Percentiles rank a stretch among this genome's conserved stretches.
phyloP scores from a whole-genome alignment of 2,797 vertebrate species.

The Aulostomus chinensis region DNA sequence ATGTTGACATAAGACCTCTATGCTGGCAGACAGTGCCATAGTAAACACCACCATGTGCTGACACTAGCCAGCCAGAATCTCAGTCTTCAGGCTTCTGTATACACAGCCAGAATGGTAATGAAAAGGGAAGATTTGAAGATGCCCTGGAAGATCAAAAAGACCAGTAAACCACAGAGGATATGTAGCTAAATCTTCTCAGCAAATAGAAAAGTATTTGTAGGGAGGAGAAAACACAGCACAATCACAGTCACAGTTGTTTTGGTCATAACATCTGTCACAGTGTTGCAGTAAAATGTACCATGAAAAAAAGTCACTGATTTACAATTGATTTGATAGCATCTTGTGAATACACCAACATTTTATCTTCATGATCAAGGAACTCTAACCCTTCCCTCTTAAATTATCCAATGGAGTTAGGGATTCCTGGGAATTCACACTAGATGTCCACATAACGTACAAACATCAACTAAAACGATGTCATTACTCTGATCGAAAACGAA shows the following conservation, averaged over 20 bases:
- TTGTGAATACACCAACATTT: background rate
- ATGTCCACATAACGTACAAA: too few relatives aligned
- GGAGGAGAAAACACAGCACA: slow-evolving; percentile 1
- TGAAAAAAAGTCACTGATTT: background rate
- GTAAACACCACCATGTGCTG: slow-evolving; percentile 36
- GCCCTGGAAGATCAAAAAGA: slow-evolving; percentile 5
- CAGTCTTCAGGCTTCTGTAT: slow-evolving; percentile 6
- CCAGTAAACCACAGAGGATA: slow-evolving; percentile 17
- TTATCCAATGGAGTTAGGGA: too few relatives aligned
- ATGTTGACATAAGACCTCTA: slow-evolving; percentile 12
- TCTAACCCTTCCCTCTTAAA: background rate
- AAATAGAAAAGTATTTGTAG: slow-evolving; percentile 16
- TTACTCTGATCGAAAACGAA: slow-evolving; percentile 10
- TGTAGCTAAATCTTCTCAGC: slow-evolving; percentile 18
- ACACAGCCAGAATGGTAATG: background rate
- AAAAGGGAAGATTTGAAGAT: slow-evolving; percentile 15
- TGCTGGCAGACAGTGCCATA: slow-evolving; percentile 16
- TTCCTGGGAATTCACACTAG: too few relatives aligned
- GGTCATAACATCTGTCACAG: background rate
- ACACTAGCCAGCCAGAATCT: slow-evolving; percentile 21
- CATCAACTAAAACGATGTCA: slow-evolving; percentile 20
- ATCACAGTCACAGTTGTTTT: slow-evolving; percentile 1
- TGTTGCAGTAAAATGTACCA: background rate
- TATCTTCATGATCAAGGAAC: background rate
- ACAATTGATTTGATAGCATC: background rate